Conservation (phyloP, 2,888 invertebrate genomes). For the Petrophora chlorosata region DNA sequence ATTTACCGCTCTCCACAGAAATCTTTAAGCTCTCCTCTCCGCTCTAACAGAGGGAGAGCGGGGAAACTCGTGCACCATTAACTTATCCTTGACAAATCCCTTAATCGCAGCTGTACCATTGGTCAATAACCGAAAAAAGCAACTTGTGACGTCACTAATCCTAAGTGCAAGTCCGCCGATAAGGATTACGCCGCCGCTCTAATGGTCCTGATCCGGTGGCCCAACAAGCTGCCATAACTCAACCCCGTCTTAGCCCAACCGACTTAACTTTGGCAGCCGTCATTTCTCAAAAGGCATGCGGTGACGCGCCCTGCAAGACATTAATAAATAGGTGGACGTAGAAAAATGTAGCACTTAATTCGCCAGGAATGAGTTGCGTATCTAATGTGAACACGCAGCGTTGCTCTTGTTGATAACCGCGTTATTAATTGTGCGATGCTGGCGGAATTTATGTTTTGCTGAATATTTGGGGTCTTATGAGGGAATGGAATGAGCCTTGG, state of each 20-base stretch:
- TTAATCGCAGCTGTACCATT: slow-evolving; percentile 76
- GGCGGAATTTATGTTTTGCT: slow-evolving; percentile 35
- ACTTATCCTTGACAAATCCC: slow-evolving; percentile 58
- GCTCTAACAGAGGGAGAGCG: no score
- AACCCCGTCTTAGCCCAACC: slow-evolving; percentile 79
- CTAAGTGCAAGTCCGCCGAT: slow-evolving; percentile 83
- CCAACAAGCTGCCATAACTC: slow-evolving; percentile 82
- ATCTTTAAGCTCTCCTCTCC: no score
- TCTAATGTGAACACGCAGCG: slow-evolving; percentile 53
- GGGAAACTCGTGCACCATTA: no score
- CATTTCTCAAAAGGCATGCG: slow-evolving; percentile 82
- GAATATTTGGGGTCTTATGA: slow-evolving; percentile 29
- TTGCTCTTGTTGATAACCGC: slow-evolving; percentile 48
- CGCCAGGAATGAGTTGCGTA: slow-evolving; percentile 72
- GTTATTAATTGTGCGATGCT: slow-evolving; percentile 43
- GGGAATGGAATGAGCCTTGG: not conserved
- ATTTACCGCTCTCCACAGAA: no score
- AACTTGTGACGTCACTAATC: slow-evolving; percentile 79
- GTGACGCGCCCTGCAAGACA: slow-evolving; percentile 72
- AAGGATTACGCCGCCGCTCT: slow-evolving; percentile 79
- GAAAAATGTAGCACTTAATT: slow-evolving; percentile 81
- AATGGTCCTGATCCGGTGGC: slow-evolving; percentile 81
- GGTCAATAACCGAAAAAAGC: slow-evolving; percentile 77
- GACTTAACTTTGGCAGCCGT: slow-evolving; percentile 83
- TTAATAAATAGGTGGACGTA: slow-evolving; percentile 81